These are phyloP conservation scores for Embiotoca jacksoni DNA, from an alignment of 2,113 vertebrate species.

Conservation along the genomic window DNA sequence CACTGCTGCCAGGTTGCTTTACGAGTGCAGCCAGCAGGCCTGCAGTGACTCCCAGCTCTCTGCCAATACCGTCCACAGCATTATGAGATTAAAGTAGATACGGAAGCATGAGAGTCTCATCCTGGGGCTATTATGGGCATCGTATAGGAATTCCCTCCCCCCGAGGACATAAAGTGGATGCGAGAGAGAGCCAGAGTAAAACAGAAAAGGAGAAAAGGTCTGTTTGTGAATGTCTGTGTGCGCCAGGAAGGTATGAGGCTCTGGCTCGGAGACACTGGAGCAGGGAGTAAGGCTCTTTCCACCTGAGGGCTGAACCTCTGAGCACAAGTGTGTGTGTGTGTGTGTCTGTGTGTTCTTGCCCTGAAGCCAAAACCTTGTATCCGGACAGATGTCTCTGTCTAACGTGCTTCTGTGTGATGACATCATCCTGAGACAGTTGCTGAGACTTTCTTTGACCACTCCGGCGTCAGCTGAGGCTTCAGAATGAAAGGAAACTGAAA, in stretches of 20 bases:
- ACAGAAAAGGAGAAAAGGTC: conserved; percentile 17
- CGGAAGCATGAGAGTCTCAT: conserved; percentile 49
- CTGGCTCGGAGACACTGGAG: conserved; percentile 36
- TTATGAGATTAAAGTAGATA: conserved; percentile 51
- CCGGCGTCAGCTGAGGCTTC: not conserved
- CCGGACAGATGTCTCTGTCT: conserved; percentile 68
- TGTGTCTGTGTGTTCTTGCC: conserved; percentile 28
- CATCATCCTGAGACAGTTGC: conserved; percentile 23
- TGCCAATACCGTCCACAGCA: conserved; percentile 42
- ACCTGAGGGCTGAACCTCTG: conserved; percentile 53
- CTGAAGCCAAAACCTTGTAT: conserved; percentile 47
- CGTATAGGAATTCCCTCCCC: conserved; percentile 19
- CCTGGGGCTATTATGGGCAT: conserved; percentile 42
- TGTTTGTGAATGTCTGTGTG: not conserved
- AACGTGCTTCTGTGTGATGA: conserved; percentile 48
- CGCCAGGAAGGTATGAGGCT: conserved; percentile 35
- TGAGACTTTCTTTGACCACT: conserved; percentile 44
- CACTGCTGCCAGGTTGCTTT: conserved; percentile 47
- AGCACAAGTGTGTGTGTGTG: conserved; percentile 17
- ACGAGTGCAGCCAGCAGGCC: conserved; percentile 34
- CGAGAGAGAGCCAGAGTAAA: conserved; percentile 15
- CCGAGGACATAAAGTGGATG: conserved; percentile 23
- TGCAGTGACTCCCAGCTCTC: conserved; percentile 21
- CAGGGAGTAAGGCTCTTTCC: conserved; percentile 41
- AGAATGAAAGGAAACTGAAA: not conserved